phyloP scores from a whole-genome alignment of 30 jellyfish, hydroid and myxozoan genomes.

The Calvadosia cruxmelitensis region DNA sequence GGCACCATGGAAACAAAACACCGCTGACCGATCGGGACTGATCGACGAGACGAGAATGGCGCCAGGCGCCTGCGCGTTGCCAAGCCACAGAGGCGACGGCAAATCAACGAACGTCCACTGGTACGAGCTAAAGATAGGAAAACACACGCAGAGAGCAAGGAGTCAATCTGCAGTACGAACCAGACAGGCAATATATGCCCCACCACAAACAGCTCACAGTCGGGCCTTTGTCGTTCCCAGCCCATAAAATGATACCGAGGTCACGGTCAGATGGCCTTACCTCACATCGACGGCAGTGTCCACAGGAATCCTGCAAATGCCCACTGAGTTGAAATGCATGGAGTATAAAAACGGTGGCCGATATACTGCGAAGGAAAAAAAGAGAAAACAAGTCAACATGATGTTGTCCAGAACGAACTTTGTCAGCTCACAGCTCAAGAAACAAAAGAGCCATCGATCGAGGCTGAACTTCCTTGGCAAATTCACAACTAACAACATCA shows the following conservation, averaged over 20 bases:
- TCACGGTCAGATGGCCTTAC: slow-evolving; percentile 8
- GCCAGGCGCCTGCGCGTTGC: slow-evolving; percentile 50
- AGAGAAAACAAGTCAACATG: no score
- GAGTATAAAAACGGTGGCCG: slow-evolving; percentile 65
- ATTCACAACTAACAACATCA: no score
- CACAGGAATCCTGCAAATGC: slow-evolving; percentile 62
- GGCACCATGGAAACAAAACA: slow-evolving; percentile 17
- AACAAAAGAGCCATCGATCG: no score
- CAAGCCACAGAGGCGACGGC: slow-evolving; percentile 80
- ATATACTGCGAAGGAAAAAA: slow-evolving; percentile 29
- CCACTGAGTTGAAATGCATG: slow-evolving; percentile 73
- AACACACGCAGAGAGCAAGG: no score
- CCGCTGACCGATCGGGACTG: slow-evolving; percentile 38
- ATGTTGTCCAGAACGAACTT: no score
- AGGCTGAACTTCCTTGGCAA: no score
- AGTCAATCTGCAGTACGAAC: no score
- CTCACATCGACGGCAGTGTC: slow-evolving; percentile 57
- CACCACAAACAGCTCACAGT: background rate
- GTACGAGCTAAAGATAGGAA: slow-evolving; percentile 68
- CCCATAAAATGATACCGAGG: background rate
- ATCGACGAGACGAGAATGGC: slow-evolving; percentile 27
- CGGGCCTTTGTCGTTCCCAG: background rate
- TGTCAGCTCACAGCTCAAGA: no score
- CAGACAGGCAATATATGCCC: no score
- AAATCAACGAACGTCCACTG: slow-evolving; percentile 63